Evolutionary conservation across 2,113 vertebrate genomes (phyloP).

Genomic region (Pseudonaja textilis): DNA sequence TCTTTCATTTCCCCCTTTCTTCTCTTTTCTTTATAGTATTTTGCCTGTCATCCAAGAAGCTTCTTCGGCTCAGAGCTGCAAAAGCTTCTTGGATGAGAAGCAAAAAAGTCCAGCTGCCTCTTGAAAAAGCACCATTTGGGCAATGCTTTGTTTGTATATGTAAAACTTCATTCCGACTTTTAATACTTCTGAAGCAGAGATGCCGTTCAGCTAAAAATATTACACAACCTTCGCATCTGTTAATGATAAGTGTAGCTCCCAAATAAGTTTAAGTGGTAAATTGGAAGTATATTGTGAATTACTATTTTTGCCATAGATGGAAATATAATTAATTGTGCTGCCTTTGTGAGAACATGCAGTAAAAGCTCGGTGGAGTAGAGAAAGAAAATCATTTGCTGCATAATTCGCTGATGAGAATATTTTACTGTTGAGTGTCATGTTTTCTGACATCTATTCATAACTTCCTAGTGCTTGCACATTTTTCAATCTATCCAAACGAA

Average conservation of each 20-base stretch:
- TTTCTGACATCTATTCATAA: not conserved
- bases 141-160: conserved; percentile 5
- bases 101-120: too few species aligned
- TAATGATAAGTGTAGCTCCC: not conserved
- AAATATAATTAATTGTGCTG: not conserved
- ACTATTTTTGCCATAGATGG: not conserved
- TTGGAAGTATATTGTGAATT: not conserved
- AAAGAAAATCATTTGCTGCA: not conserved
- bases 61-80: too few species aligned
- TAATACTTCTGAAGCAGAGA: not conserved
- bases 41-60: too few species aligned
- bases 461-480: not conserved
- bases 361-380: not conserved
- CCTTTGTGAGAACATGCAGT: not conserved
- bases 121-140: not conserved
- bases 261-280: not conserved
- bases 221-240: not conserved
- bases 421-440: not conserved
- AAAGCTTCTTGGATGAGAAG: too few species aligned
- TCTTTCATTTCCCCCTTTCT: not conserved
- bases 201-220: not conserved
- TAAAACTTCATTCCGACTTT: not conserved
- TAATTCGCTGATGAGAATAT: not conserved
- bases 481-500: not conserved
- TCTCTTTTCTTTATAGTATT: not conserved